A percentile compares a stretch with the other conserved stretches of the same genome.
These are phyloP conservation scores for Odiellus spinosus DNA, from an alignment of 2,888 invertebrate genomes.

Conservation along the genomic window DNA sequence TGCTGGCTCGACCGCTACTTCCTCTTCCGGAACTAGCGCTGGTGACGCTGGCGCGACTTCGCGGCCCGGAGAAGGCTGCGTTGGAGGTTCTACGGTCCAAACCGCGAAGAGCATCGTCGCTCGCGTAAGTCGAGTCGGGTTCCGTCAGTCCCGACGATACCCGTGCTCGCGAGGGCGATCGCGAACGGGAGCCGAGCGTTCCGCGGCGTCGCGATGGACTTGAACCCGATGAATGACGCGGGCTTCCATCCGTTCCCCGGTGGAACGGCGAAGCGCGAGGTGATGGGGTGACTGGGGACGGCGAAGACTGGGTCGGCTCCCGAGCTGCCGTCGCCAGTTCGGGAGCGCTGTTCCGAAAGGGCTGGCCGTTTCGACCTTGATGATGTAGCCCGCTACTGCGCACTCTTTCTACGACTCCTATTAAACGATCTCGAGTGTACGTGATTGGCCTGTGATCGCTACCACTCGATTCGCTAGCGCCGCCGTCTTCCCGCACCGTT, in stretches of 20 bases:
- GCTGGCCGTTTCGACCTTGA: background rate
- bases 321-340: conserved; percentile 7
- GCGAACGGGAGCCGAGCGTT: no score
- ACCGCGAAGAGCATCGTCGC: no score
- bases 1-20: conserved; percentile 25
- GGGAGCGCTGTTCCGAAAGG: conserved; percentile 17
- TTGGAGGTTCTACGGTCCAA: conserved; percentile 3
- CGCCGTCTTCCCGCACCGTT: background rate
- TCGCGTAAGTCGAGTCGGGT: conserved; percentile 5
- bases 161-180: no score
- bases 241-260: background rate
- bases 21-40: conserved; percentile 19
- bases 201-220: no score
- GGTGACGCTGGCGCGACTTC: conserved; percentile 17
- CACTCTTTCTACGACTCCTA: conserved; percentile 24
- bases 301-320: conserved; percentile 5
- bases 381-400: conserved; percentile 19
- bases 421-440: conserved; percentile 24
- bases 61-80: conserved; percentile 7
- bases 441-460: conserved; percentile 16
- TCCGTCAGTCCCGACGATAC: background rate
- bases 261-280: background rate
- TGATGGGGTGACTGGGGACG: conserved; percentile 4
- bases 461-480: background rate
- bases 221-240: background rate